Base-by-base conservation (phyloP, 37 sponge, comb jelly and placozoan genomes). In the Aphrocallistes beatrix region DNA sequence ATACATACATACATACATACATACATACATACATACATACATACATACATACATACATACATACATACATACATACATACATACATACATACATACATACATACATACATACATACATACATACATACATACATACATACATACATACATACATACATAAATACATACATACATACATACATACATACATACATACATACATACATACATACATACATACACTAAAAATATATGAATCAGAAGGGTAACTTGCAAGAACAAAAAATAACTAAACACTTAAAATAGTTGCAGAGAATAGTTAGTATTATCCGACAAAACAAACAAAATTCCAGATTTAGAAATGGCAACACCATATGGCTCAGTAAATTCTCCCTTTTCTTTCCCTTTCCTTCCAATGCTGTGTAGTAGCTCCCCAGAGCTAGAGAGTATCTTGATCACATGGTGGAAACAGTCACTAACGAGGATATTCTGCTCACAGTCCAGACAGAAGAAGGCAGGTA, bases 161-260 rank as follows among this genome's bases (percentile, higher is more conserved):
- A 82, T 38, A 82, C 83, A 36, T 38, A 82, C 37, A 82, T 37
- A 36, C 83, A 36, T 16, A 82, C 38, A 36, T 38, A 13, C 37
- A 82, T 38, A 82, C 37, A 82, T 38, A 36, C 38, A 82, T 38
- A 82, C 83, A 82, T 23, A 82, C 83, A 82, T 13, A 82, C 83
- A 82, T 23, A 82, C 38, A 82, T 37, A 82, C 37, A 82, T 38
- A 36, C 1, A 3, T 38, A 82, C 37, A 82, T 9, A 82, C 8
- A 82, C 81, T 69, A 16, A 42, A 42, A n/a, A n/a, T n/a, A n/a
- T n/a, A n/a, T n/a, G n/a, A n/a, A n/a, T n/a, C n/a, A n/a, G n/a
- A n/a, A n/a, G n/a, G n/a, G n/a, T n/a, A n/a, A n/a, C n/a, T n/a
- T n/a, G n/a, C n/a, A n/a, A n/a, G n/a, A n/a, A n/a, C n/a, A n/a